These are phyloP conservation scores for Narcine bancroftii DNA, from an alignment of 2,113 vertebrate species.

Conservation along the genomic window DNA sequence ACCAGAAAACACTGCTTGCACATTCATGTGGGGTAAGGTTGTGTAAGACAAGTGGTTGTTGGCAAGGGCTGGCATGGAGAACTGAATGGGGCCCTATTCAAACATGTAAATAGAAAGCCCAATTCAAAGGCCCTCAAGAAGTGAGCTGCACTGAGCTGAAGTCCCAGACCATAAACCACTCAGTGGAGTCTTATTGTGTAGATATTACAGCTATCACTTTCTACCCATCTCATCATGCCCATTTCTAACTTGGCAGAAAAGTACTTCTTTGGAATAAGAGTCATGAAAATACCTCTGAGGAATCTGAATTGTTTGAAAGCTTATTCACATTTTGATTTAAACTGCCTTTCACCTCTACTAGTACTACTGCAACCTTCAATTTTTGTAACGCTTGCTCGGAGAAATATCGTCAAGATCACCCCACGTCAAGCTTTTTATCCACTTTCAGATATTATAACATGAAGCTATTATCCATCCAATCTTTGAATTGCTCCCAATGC, in stretches of 20 bases:
- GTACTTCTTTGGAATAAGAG: neutral
- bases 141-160: neutral
- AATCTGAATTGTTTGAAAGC: slow-evolving; percentile 6
- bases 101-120: slow-evolving; percentile 11
- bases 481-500: neutral
- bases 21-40: neutral
- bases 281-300: neutral
- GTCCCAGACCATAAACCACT: neutral
- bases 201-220: neutral
- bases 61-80: slow-evolving; percentile 11
- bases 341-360: neutral
- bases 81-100: neutral
- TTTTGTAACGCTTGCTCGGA: neutral
- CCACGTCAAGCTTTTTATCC: slow-evolving; percentile 17
- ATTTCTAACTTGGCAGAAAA: slow-evolving; percentile 12
- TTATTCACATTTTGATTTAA: neutral
- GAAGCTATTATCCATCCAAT: neutral
- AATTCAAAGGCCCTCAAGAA: slow-evolving; percentile 19
- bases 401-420: slow-evolving; percentile 4
- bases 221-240: neutral
- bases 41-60: neutral
- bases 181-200: neutral
- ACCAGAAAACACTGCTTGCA: neutral
- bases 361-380: neutral
- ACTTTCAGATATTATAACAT: neutral